These are phyloP conservation scores for Anaspis maculata DNA, from an alignment of 2,888 invertebrate species.

Conservation along the genomic window DNA sequence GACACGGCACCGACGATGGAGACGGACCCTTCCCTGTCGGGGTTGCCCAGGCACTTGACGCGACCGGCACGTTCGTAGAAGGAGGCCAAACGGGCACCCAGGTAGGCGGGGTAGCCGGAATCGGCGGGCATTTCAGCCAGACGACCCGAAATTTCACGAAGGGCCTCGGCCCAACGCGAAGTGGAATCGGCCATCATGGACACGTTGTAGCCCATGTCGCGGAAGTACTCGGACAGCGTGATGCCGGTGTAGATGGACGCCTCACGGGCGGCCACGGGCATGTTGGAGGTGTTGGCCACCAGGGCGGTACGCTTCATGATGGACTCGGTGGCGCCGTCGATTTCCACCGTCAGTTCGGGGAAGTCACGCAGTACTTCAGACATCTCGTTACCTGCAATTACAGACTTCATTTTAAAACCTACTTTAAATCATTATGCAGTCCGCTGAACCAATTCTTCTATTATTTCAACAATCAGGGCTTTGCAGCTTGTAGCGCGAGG, in stretches of 20 bases:
- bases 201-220: slow-evolving; percentile 99
- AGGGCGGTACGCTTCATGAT: slow-evolving; percentile 99
- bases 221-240: slow-evolving; percentile 99
- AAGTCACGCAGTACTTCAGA: slow-evolving; percentile 98
- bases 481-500: too few species aligned
- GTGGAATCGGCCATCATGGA: slow-evolving; percentile 99
- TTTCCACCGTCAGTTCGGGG: slow-evolving; percentile 96
- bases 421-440: slow-evolving; percentile 3
- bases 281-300: slow-evolving; percentile 99
- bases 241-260: slow-evolving; percentile 99
- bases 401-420: neutral
- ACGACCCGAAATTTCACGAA: slow-evolving; percentile 97
- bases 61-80: slow-evolving; percentile 99
- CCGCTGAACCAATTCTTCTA: too few species aligned
- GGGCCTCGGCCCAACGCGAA: slow-evolving; percentile 99
- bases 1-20: slow-evolving; percentile 99
- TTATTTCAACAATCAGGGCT: too few species aligned
- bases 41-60: slow-evolving; percentile 94
- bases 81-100: slow-evolving; percentile 95
- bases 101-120: slow-evolving; percentile 97
- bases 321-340: slow-evolving; percentile 92
- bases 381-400: slow-evolving; percentile 93
- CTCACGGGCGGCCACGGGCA: slow-evolving; percentile 99
- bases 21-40: slow-evolving; percentile 96
- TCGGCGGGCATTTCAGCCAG: slow-evolving; percentile 99